Percentiles rank a stretch among this genome's conserved stretches.
These are phyloP conservation scores for Mactromeris polynyma DNA, from an alignment of 2,888 invertebrate species.

Conservation along the genomic window DNA sequence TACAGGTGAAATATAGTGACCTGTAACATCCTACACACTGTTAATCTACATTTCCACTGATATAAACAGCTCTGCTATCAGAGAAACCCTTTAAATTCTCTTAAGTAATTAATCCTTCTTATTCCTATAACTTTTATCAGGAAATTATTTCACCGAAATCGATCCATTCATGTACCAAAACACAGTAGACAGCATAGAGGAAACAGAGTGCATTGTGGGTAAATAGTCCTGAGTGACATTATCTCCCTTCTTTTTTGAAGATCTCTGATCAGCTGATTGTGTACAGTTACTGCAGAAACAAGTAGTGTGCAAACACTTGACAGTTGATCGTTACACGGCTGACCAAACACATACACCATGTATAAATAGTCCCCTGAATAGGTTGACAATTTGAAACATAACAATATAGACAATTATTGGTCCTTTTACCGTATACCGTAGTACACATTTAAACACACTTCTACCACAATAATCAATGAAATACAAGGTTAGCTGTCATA, in stretches of 20 bases:
- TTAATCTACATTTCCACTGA: background rate
- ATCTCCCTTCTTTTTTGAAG: conserved; percentile 62
- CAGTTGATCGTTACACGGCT: conserved; percentile 52
- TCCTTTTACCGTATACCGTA: background rate
- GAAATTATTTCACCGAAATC: background rate
- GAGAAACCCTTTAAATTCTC: background rate
- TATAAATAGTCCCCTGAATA: background rate
- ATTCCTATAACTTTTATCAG: background rate
- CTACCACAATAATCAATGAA: conserved; percentile 8
- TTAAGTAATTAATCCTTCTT: conserved; percentile 17
- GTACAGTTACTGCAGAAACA: conserved; percentile 23
- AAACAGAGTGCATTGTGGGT: conserved; percentile 64
- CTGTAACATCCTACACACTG: background rate
- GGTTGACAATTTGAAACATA: conserved; percentile 29
- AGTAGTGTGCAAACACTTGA: conserved; percentile 39
- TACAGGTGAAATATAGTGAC: conserved; percentile 28
- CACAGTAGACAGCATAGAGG: conserved; percentile 47
- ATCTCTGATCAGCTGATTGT: conserved; percentile 62
- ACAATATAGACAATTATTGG: conserved; percentile 33
- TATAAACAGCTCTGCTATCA: background rate
- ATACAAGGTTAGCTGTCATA: conserved; percentile 20
- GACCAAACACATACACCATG: conserved; percentile 27
- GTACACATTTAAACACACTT: conserved; percentile 32
- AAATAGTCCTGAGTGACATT: conserved; percentile 31
- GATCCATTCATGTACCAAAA: background rate